Conservation (phyloP, 2,797 vertebrate genomes). For the Onychomys leucogaster region DNA sequence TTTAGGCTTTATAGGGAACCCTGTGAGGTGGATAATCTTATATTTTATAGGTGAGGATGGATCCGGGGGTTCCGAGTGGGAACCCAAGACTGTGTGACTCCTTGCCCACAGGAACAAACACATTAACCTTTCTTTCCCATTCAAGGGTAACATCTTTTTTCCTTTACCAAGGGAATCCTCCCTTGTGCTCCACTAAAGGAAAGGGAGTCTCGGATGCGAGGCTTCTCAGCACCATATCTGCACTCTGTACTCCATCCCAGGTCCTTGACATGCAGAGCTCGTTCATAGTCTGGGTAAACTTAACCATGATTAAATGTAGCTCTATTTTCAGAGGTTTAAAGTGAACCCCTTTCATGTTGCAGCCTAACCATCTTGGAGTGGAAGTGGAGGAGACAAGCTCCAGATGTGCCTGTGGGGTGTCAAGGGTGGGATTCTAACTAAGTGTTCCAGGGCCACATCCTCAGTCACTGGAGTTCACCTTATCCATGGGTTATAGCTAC, state of each 20-base stretch:
- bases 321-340: constrained; percentile 41
- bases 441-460: neutral
- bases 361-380: neutral
- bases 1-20: neutral
- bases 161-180: neutral
- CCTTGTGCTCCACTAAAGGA: neutral
- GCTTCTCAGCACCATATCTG: neutral
- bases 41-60: neutral
- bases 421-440: neutral
- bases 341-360: neutral
- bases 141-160: neutral
- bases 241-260: neutral
- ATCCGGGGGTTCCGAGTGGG: neutral
- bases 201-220: neutral
- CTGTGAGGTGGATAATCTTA: neutral
- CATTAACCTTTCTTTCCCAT: neutral
- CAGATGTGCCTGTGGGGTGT: neutral
- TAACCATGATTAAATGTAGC: neutral
- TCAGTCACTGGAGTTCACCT: neutral
- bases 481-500: neutral
- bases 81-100: neutral
- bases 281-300: neutral
- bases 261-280: neutral
- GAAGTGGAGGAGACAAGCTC: neutral
- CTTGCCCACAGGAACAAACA: neutral